These are phyloP conservation scores for Drosophila pachea DNA, from an alignment of 1,140 invertebrate species.

Conservation along the genomic window DNA sequence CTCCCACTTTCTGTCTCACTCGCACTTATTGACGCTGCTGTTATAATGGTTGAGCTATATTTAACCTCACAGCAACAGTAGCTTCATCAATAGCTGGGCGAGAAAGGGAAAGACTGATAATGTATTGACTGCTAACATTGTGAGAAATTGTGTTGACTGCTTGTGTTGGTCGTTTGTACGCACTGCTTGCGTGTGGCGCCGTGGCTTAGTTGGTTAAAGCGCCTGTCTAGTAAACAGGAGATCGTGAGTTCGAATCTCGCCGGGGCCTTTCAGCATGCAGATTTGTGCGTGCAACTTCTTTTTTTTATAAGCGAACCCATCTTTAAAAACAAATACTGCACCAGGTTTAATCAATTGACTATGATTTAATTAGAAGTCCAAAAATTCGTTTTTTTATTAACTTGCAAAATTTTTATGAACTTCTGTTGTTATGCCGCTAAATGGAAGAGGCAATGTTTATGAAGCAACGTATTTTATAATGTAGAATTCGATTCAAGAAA, in stretches of 20 bases:
- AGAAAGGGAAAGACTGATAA: neutral
- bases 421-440: too few species aligned
- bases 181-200: constrained; percentile 53
- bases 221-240: constrained; percentile 84
- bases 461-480: neutral
- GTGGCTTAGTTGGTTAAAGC: constrained; percentile 84
- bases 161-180: constrained; percentile 35
- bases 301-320: neutral
- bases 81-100: neutral
- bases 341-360: too few species aligned
- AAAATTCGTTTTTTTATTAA: neutral
- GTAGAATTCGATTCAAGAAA: neutral
- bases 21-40: neutral
- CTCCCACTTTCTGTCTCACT: neutral
- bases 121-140: neutral
- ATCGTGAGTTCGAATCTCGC: constrained; percentile 83
- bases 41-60: constrained; percentile 14
- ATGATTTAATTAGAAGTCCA: neutral
- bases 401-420: neutral
- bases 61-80: constrained; percentile 16
- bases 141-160: neutral
- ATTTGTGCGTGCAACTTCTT: constrained; percentile 4
- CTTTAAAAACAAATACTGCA: too few species aligned
- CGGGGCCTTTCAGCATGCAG: constrained; percentile 78
- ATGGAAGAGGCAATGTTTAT: too few species aligned